Percentiles rank a stretch among this genome's conserved stretches.
Evolutionary conservation across 2,797 vertebrate species (phyloP).

Genomic region (Xiphorhynchus erythropygius): DNA sequence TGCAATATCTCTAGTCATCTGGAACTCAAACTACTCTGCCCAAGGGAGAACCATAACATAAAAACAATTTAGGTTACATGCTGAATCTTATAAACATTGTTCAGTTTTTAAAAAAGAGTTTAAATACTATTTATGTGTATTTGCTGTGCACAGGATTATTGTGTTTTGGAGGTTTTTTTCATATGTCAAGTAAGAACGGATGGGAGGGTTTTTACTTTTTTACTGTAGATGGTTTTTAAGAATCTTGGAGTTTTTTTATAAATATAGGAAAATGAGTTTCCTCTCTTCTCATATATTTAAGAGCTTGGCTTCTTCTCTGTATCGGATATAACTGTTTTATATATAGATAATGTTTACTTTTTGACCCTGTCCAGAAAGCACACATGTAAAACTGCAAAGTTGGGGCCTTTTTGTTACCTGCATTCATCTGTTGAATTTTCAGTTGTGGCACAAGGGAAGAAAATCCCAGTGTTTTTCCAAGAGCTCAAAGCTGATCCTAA

Average conservation of each 20-base stretch:
- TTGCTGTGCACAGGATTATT: background rate
- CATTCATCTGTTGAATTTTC: background rate
- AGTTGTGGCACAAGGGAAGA: background rate
- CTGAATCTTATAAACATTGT: constrained; percentile 56
- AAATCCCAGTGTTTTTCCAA: background rate
- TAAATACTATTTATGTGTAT: constrained; percentile 48
- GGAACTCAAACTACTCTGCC: constrained; percentile 67
- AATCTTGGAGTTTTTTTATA: background rate
- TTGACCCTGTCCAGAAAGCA: background rate
- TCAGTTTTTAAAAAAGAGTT: constrained; percentile 29
- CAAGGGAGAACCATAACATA: constrained; percentile 56
- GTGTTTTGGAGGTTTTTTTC: background rate
- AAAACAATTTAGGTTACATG: constrained; percentile 67
- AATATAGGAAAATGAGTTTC: background rate
- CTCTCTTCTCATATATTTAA: background rate
- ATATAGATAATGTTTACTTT: background rate
- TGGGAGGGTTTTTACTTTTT: background rate
- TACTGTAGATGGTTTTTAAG: background rate
- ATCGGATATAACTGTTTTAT: background rate
- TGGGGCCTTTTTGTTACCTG: background rate
- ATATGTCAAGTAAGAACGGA: background rate
- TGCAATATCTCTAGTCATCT: constrained; percentile 69
- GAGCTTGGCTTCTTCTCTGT: background rate
- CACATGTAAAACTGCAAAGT: no score
- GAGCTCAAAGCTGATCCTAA: background rate